Evolutionary conservation across 2,888 invertebrate species (phyloP).

Genomic region (Watsonalla cultraria): DNA sequence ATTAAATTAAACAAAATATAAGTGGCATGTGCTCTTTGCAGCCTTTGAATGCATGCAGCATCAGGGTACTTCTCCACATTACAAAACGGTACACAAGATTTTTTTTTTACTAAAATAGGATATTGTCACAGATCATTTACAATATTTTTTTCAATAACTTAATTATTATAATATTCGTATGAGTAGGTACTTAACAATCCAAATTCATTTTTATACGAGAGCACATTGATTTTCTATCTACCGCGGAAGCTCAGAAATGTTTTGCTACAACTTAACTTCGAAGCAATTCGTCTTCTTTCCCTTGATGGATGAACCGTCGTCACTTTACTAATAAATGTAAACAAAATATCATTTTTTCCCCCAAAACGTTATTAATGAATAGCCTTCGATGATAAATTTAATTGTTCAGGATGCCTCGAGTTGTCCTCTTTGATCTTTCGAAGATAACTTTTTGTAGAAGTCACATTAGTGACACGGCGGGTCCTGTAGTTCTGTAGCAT

Average conservation of each 20-base stretch:
- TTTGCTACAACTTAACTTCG: conserved; percentile 30
- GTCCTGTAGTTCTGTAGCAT: conserved; percentile 23
- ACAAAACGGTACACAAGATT: too few species aligned
- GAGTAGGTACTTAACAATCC: too few species aligned
- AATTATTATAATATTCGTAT: too few species aligned
- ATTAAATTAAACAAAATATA: too few species aligned
- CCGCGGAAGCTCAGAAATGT: conserved; percentile 38
- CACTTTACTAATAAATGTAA: conserved; percentile 75
- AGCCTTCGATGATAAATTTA: conserved; percentile 56
- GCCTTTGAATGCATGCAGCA: too few species aligned
- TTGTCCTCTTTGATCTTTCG: conserved; percentile 46
- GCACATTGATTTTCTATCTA: background rate
- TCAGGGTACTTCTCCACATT: too few species aligned
- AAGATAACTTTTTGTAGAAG: conserved; percentile 45
- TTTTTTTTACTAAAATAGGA: too few species aligned
- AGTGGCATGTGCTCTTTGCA: too few species aligned
- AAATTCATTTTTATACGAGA: too few species aligned
- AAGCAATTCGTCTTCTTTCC: conserved; percentile 60
- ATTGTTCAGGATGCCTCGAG: conserved; percentile 57
- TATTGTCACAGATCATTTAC: too few species aligned
- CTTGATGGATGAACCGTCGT: conserved; percentile 68
- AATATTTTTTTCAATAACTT: too few species aligned
- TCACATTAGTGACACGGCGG: conserved; percentile 39
- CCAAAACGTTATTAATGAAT: conserved; percentile 65
- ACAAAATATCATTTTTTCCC: conserved; percentile 67